These are phyloP conservation scores for Crepidodera aurea DNA, from an alignment of 2,888 invertebrate genomes.

Conservation along the genomic window DNA sequence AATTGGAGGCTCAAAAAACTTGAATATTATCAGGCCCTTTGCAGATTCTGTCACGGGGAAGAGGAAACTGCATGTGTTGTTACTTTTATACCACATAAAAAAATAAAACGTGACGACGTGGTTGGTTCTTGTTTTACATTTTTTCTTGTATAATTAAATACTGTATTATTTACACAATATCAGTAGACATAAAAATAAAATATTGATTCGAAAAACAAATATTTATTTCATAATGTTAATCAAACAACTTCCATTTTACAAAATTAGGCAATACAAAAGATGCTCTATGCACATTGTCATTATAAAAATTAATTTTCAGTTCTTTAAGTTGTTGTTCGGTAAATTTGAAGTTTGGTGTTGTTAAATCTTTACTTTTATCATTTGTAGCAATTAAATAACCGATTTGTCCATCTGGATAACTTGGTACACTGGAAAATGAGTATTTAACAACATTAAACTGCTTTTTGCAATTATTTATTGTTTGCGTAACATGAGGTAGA, in stretches of 20 bases:
- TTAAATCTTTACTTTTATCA: conserved; percentile 72
- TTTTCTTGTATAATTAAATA: too few species aligned
- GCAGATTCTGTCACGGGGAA: too few species aligned
- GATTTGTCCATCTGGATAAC: conserved; percentile 97
- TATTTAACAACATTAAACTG: conserved; percentile 83
- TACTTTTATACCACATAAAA: too few species aligned
- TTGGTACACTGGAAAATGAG: conserved; percentile 86
- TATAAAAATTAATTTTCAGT: conserved; percentile 86
- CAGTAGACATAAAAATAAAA: too few species aligned
- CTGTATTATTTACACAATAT: too few species aligned
- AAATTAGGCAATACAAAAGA: conserved; percentile 90
- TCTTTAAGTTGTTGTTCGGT: conserved; percentile 71
- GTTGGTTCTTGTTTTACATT: too few species aligned
- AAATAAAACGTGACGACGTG: too few species aligned
- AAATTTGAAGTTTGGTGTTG: conserved; percentile 71
- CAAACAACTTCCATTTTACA: conserved; percentile 52
- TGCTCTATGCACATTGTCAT: conserved; percentile 80
- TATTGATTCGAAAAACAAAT: too few species aligned
- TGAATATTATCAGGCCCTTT: too few species aligned
- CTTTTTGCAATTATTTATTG: conserved; percentile 76
- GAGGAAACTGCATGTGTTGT: too few species aligned
- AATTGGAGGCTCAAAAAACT: too few species aligned
- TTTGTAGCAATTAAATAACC: conserved; percentile 91
- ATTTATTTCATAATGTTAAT: too few species aligned
- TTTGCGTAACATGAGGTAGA: conserved; percentile 77